Percentiles rank a stretch among this genome's conserved stretches.
phyloP scores from a whole-genome alignment of 2,797 vertebrate genomes.

The Liparis tanakae region DNA sequence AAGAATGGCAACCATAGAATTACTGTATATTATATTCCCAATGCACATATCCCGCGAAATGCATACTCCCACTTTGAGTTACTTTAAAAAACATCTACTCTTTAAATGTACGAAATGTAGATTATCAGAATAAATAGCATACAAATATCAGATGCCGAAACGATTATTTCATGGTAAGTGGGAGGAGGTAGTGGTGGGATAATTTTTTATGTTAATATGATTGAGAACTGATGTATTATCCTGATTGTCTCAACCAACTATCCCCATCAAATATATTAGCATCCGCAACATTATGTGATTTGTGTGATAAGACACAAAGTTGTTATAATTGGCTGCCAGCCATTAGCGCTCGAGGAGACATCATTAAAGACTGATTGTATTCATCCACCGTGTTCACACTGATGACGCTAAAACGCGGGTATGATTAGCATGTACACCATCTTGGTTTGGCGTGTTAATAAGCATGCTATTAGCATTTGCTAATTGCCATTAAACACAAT shows the following conservation, averaged over 20 bases:
- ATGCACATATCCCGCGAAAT: background rate
- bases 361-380: background rate
- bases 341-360: background rate
- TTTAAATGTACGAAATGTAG: no score
- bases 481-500: background rate
- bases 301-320: background rate
- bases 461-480: background rate
- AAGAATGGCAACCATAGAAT: background rate
- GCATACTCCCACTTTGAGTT: background rate
- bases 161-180: no score
- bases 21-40: background rate
- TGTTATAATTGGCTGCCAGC: background rate
- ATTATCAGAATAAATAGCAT: no score
- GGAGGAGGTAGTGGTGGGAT: no score
- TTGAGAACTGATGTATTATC: background rate
- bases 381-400: background rate
- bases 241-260: background rate
- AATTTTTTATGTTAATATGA: background rate
- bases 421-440: background rate
- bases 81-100: background rate
- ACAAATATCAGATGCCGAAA: background rate
- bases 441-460: background rate
- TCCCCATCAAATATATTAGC: background rate
- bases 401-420: background rate
- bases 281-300: background rate